Base-by-base conservation (phyloP, 2,113 vertebrate species). In the Grammomys dolichurus region DNA sequence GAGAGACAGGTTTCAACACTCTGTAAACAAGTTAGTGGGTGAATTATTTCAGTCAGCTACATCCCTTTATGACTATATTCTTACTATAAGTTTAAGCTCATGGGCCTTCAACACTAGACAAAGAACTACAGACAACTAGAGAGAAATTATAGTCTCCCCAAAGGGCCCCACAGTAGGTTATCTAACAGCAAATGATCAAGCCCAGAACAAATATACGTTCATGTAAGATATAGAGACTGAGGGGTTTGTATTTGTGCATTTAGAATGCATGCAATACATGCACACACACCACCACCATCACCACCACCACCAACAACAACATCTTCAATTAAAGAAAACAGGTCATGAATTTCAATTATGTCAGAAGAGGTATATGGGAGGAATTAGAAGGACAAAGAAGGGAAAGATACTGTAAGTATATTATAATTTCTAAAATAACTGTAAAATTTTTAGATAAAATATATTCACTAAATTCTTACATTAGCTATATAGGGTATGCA, bases 41-140 rank as follows among this genome's bases (percentile, higher is more conserved):
- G 94, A 93, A 95, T n/a, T 82, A 26, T 46, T 82, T 92, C n/a
- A 89, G 73, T 93, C 17, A 43, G 1, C 70, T 78, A 43, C 63
- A 4, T 78, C 36, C 43, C 31, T 76, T 89, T 65, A 56, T 85
- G 89, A 54, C 70, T 56, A 43, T n/a, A 89, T 70, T 95, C 95
- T 93, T 89, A 95, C 36, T 7, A 40, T 60, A 28, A 5, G 17
- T 58, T 51, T 54, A 89, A 94, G 7, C 0, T 46, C 24, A 31
- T 40, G 22, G 56, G 24, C 22, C 22, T 17, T 84, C 81, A 84
- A 28, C 11, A 19, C 20, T 60, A 63, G 24, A 63, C n/a, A 84
- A 84, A 84, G 58, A 63, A 17, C 24, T 63, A 63, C 14, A 84
- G n/a, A 63, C 22, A 63, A 84, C 58, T 26, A 63, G n/a, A 12